Conservation (phyloP, 92 coral and sea anemone genomes). For the Micromussa lordhowensis region DNA sequence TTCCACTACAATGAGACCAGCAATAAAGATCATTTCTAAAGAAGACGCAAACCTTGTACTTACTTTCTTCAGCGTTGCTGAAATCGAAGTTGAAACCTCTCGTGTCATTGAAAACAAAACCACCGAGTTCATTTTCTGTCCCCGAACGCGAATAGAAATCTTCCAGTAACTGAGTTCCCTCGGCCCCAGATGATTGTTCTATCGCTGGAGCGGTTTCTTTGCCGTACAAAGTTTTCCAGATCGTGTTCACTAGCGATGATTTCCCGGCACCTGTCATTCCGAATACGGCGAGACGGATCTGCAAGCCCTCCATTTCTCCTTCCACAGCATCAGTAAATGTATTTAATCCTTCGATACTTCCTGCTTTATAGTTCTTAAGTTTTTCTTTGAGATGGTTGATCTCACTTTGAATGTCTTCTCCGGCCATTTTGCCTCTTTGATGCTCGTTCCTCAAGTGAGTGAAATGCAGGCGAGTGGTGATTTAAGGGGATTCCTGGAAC, state of each 20-base stretch:
- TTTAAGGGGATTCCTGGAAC: constrained; percentile 5
- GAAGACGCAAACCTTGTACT: neutral
- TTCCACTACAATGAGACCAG: neutral
- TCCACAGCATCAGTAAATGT: constrained; percentile 68
- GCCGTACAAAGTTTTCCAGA: constrained; percentile 65
- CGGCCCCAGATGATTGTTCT: constrained; percentile 81
- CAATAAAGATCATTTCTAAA: neutral
- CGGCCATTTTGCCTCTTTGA: neutral
- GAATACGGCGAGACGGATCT: constrained; percentile 72
- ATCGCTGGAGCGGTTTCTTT: constrained; percentile 66
- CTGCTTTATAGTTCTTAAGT: constrained; percentile 71
- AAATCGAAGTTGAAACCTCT: constrained; percentile 76
- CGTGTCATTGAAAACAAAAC: constrained; percentile 75
- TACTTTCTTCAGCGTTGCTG: constrained; percentile 68
- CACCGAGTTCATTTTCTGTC: constrained; percentile 27
- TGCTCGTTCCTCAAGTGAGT: neutral
- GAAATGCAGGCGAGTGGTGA: neutral
- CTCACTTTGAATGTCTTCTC: neutral
- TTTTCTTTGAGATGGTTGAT: constrained; percentile 40
- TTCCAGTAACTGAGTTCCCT: constrained; percentile 73
- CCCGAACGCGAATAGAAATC: constrained; percentile 50
- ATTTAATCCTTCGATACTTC: constrained; percentile 51
- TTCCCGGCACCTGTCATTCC: constrained; percentile 86
- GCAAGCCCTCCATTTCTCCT: constrained; percentile 76
- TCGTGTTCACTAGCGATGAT: constrained; percentile 76